Base-by-base conservation (phyloP, 1,140 invertebrate genomes). In the Dreissena polymorpha region DNA sequence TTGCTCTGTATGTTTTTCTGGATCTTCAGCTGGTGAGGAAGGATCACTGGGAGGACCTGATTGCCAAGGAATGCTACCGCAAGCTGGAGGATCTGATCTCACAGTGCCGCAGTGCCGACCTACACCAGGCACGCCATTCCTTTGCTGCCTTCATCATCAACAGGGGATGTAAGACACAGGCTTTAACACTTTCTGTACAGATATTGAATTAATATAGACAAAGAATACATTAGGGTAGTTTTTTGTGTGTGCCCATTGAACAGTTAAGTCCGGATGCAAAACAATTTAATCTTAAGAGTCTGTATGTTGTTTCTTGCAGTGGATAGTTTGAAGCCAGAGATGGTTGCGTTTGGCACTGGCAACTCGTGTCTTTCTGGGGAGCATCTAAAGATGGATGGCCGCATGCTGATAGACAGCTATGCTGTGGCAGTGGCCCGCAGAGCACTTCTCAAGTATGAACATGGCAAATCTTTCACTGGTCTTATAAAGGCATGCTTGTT, bases 331-430 rank as follows among this genome's bases (percentile, higher is more conserved):
- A 60, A 81, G 25, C 84, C 82, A 7, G 85, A 88, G 71, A 82
- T 91, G 18, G 89, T 91, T 64, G 88, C 90, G 10, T 39, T 91
- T 50, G 89, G 84, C 16, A 89, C 89, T 6, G 90, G 90, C 10
- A 86, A 85, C 50, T 71, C 84, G 7, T 87, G 85, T 79, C n/a
- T 89, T 29, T 73, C 84, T n/a, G 63, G 78, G 13, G 69, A 86
- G 13, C 78, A 82, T 51, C 39, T 89, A 5, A 81, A 65, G 13
- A 57, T 39, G 2, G 85, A 89, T 78, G 90, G 90, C 10, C 53
- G 88, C n/a, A 63, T 78, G 27, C 18, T 91, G 13, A 86, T 89
- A 51, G 90, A 91, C 71, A 86, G 88, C 69, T 86, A 88, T 77
- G 89, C 88, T 27, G 65, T 89, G 49, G 86, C 83, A 12, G 73